Evolutionary conservation across 2,113 vertebrate genomes (phyloP), one percentile per base, ranked within the genome.

Genomic region (Recurvirostra avosetta): DNA sequence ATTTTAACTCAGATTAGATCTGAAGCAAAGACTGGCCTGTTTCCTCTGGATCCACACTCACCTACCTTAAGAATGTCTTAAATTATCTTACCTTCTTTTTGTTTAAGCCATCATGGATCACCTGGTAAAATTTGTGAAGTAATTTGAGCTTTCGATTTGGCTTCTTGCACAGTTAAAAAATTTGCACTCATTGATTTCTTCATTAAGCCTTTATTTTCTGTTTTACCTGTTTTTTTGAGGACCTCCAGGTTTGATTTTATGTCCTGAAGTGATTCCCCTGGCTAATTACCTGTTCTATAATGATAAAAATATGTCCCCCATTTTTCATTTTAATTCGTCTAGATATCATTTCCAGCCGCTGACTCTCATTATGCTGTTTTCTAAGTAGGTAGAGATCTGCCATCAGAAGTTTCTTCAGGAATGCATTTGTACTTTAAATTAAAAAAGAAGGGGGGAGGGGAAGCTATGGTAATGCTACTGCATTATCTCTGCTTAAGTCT

Each of bases 311-410:
- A 11, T 61, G 11, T 40, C 12, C 41, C 40, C 4, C 11, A 22
- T 94, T 76, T 94, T 93, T 95, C 41, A 77, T 70, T 73, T 92
- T 63, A 53, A 73, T 95, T 73, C 2, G 2, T 70, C 16, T 70
- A 53, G 25, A 53, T 88, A 49, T 80, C 17, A 32, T 66, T 79
- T 94, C 53, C 32, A 71, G 55, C 32, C 23, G 23, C 20, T 50
- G 74, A 62, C 14, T 53, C 29, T 87, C 23, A 27, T 53, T 84
- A 38, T 0, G 8, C 26, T 78, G 8, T 88, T 78, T 87, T 82
- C 30, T 76, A 53, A 38, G 18, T 45, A 73, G 41, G 30, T 7
- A 68, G 50, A 86, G 26, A 82, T 87, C 70, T 61, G 23, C 53
- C 22, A 23, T 52, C 43, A 68, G 26, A 63, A 30, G 6, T 73